Evolutionary conservation across 2,113 vertebrate genomes (phyloP).

Genomic region (Sorex fumeus): DNA sequence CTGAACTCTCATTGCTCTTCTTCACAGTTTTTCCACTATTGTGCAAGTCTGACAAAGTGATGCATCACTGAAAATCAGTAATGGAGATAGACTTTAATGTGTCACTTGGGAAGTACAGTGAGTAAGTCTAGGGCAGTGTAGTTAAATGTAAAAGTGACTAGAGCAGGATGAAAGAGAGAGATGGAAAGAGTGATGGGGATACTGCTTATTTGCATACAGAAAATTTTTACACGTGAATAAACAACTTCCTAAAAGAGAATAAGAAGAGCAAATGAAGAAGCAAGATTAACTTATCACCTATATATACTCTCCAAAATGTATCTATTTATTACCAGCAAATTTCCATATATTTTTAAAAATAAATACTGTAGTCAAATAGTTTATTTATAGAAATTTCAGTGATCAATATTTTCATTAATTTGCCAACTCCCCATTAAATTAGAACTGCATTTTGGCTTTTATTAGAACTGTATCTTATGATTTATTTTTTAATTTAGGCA

Average conservation of each 20-base stretch:
- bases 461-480: not conserved
- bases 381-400: not conserved
- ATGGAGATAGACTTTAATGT: not conserved
- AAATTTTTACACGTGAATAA: conserved; percentile 34
- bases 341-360: not conserved
- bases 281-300: not conserved
- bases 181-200: not conserved
- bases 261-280: not conserved
- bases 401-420: conserved; percentile 11
- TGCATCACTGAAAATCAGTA: not conserved
- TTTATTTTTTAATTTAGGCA: conserved; percentile 4
- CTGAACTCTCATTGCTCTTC: not conserved
- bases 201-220: not conserved
- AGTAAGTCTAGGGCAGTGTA: not conserved
- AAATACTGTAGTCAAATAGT: no score
- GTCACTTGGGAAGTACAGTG: not conserved
- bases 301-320: not conserved
- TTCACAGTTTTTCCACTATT: not conserved
- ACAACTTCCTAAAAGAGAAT: not conserved
- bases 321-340: not conserved
- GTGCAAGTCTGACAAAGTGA: not conserved
- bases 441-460: conserved; percentile 24
- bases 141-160: not conserved
- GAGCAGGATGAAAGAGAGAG: not conserved
- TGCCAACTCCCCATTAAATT: not conserved